These are phyloP conservation scores for Limnephilus auricula DNA, from an alignment of 2,888 invertebrate genomes.

Conservation along the genomic window DNA sequence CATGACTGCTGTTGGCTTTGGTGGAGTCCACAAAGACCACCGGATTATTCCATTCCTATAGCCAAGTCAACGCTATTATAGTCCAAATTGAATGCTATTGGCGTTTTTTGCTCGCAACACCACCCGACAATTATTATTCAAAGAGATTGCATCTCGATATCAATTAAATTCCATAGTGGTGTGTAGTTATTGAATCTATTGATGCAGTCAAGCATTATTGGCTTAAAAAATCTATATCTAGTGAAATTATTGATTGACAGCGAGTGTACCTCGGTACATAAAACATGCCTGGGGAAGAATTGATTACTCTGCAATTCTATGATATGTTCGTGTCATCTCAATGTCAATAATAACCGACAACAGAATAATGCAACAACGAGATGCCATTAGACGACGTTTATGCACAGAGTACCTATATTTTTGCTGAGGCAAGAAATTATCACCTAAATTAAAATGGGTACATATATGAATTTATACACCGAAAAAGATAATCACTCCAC, in stretches of 20 bases:
- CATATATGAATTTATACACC: background rate
- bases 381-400: background rate
- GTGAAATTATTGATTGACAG: background rate
- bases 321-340: background rate
- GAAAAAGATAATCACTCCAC: background rate
- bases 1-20: constrained; percentile 12
- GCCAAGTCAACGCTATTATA: constrained; percentile 2
- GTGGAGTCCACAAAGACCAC: background rate
- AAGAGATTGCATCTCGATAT: constrained; percentile 36
- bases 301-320: background rate
- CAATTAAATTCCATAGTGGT: background rate
- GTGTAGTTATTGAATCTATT: background rate
- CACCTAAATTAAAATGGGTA: background rate
- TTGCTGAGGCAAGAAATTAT: background rate
- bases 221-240: background rate
- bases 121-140: constrained; percentile 12
- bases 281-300: background rate
- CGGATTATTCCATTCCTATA: constrained; percentile 33
- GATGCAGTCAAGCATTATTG: background rate
- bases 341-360: background rate
- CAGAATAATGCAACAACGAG: background rate
- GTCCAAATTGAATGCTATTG: constrained; percentile 34
- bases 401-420: background rate
- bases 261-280: background rate
- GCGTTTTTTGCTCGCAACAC: constrained; percentile 21